Evolutionary conservation across 2,797 vertebrate genomes (phyloP).

Genomic region (Prionace glauca): DNA sequence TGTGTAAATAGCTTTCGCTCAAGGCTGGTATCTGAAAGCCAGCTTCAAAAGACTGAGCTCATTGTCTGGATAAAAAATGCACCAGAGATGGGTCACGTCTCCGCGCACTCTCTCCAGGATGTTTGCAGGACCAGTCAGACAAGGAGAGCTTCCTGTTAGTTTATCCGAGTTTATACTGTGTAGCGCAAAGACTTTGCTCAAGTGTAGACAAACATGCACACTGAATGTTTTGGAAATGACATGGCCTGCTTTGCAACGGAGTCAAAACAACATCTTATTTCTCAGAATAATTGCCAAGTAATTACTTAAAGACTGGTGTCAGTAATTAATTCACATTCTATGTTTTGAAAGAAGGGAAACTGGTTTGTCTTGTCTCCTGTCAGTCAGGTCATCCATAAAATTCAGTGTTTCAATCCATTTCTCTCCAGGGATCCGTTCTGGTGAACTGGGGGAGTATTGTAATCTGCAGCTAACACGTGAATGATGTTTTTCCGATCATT

Average conservation of each 20-base stretch:
- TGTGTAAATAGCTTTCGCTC: not conserved
- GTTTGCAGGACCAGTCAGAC: not conserved
- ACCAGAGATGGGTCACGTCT: not conserved
- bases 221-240: not conserved
- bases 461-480: not conserved
- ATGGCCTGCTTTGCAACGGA: not conserved
- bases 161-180: not conserved
- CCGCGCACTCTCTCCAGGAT: not conserved
- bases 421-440: not conserved
- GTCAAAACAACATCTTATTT: not conserved
- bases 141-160: not conserved
- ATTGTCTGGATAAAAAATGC: not conserved
- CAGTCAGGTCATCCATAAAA: not conserved
- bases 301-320: not conserved
- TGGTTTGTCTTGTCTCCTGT: not conserved
- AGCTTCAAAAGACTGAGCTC: not conserved
- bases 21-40: not conserved
- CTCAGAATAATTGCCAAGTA: not conserved
- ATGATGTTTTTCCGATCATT: not conserved
- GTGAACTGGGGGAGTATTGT: not conserved
- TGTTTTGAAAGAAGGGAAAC: not conserved
- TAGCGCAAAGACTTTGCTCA: not conserved
- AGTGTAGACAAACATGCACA: not conserved
- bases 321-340: not conserved
- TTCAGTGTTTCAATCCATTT: not conserved